Evolutionary conservation across 2,888 invertebrate genomes (phyloP), one percentile per base, ranked within the genome.

Genomic region (Netelia fuscicornis): DNA sequence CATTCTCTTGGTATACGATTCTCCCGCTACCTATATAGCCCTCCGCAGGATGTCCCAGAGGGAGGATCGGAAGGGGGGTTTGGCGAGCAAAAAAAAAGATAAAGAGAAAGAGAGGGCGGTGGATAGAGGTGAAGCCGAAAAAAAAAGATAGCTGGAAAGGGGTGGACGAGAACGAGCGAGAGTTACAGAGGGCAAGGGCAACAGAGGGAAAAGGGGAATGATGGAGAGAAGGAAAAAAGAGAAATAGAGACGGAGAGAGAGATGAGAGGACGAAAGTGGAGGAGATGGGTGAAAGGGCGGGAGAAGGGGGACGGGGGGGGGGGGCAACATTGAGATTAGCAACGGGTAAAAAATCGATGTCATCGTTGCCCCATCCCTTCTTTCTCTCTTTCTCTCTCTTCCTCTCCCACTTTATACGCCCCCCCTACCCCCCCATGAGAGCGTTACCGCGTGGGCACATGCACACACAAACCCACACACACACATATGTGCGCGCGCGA

Each of bases 281-380:
- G 54, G 64, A 65, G 44, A 65, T 68, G 48, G 75, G 65, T 30
- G 83, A 77, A 83, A 79, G 84, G 85, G 81, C 81, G 86, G 81
- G 85, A 86, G 81, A 77, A 10, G 75, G 58, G 84, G 60, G 64
- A 75, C 68, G 65, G 76, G 17, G 75, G 76, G 17, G 75, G 89
- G 88, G 89, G 89, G 89, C 89, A 90, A 91, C 92, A 92, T 92
- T 92, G 93, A 93, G 93, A 93, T 93, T 93, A 93, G 92, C 92
- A 91, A 90, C 91, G 92, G 91, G 91, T 92, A 92, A 93, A 93
- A 93, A 93, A 93, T 93, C 93, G 93, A 93, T 93, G 93, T 93
- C 92, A 93, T 93, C 93, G 92, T 92, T 91, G 90, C 90, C 90
- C 71, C 79, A 76, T 74, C 83, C 64, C 77, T 81, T 76, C 64